Conservation (phyloP, 2,113 vertebrate species). For the Chroicocephalus ridibundus region DNA sequence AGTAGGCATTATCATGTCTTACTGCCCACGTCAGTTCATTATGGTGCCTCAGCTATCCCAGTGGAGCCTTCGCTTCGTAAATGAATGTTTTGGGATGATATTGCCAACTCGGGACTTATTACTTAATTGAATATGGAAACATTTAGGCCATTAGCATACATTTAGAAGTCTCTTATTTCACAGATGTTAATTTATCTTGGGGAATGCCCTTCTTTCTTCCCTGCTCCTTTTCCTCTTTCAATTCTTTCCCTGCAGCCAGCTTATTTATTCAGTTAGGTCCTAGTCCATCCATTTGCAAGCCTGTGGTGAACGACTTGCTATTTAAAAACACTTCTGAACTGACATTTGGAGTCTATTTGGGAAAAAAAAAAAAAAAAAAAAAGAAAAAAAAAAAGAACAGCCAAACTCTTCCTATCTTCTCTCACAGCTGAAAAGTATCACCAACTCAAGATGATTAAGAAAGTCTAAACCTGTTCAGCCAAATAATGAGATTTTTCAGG, state of each 20-base stretch:
- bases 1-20: neutral
- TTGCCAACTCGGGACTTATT: neutral
- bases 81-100: conserved; percentile 12
- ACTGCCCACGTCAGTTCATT: neutral
- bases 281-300: neutral
- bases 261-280: conserved; percentile 52
- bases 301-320: neutral
- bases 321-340: neutral
- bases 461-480: neutral
- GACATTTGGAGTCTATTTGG: neutral
- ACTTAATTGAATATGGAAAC: conserved; percentile 53
- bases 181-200: conserved; percentile 54
- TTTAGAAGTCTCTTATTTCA: conserved; percentile 33
- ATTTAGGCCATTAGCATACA: conserved; percentile 32
- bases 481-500: neutral
- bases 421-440: neutral
- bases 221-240: neutral
- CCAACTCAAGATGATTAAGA: neutral
- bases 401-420: neutral
- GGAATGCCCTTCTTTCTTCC: conserved; percentile 13
- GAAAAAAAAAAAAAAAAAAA: neutral
- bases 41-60: neutral
- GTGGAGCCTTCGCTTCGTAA: neutral
- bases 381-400: neutral
- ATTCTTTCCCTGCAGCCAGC: conserved; percentile 45